These are phyloP conservation scores for Catajapyx aquilonaris DNA, from an alignment of 1,140 invertebrate genomes.

Conservation along the genomic window DNA sequence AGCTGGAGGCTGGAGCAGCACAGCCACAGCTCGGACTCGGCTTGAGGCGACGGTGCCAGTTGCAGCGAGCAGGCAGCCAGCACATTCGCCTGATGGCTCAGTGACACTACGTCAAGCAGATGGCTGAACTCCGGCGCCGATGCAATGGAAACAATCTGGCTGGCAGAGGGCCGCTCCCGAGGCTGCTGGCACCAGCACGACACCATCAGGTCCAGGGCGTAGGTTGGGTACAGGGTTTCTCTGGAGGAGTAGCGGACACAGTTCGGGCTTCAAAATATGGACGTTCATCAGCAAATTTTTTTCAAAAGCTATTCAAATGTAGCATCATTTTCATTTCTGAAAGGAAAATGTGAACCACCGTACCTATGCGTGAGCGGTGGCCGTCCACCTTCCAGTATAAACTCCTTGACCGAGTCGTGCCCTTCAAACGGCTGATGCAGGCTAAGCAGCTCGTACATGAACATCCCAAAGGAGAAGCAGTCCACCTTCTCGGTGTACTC, in stretches of 20 bases:
- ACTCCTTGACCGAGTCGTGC: constrained; percentile 88
- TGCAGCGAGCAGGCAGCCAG: constrained; percentile 18
- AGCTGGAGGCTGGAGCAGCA: constrained; percentile 44
- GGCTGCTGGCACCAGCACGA: constrained; percentile 84
- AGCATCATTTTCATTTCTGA: too few species aligned
- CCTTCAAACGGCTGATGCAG: constrained; percentile 85
- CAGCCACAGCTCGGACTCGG: constrained; percentile 40
- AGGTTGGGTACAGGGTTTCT: too few species aligned
- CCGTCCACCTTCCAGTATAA: constrained; percentile 79
- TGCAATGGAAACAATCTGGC: constrained; percentile 77
- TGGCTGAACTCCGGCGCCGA: constrained; percentile 83
- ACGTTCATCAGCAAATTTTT: too few species aligned
- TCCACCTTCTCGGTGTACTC: constrained; percentile 97
- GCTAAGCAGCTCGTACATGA: constrained; percentile 87
- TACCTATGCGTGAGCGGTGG: constrained; percentile 66
- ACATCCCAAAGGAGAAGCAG: constrained; percentile 98
- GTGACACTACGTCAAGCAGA: constrained; percentile 53
- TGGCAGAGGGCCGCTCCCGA: constrained; percentile 67
- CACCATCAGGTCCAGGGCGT: constrained; percentile 85
- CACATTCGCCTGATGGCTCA: constrained; percentile 34
- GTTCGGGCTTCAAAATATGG: too few species aligned
- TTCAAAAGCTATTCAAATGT: too few species aligned
- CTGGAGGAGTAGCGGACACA: too few species aligned
- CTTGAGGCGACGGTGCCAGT: constrained; percentile 17
- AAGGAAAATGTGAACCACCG: constrained; percentile 15